Base-by-base conservation (phyloP, 2,797 vertebrate genomes). In the Mastacembelus armatus region DNA sequence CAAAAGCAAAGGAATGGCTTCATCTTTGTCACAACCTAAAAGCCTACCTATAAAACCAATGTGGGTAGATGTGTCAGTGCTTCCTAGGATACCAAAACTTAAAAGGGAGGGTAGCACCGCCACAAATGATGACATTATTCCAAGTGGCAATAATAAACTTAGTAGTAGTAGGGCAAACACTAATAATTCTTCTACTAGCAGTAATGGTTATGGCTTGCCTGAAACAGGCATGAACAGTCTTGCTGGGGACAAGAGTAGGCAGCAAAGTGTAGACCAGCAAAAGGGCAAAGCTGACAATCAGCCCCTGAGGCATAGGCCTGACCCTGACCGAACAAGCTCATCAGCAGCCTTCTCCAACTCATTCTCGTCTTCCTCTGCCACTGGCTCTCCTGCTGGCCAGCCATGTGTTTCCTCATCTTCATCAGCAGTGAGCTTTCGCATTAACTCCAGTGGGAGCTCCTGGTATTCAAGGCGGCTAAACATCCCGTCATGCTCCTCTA, bases 71-170 rank as follows among this genome's bases (percentile, higher is more conserved):
- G 93, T 98, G 62, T 95, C 95, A 0, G 94, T 93, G 67, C 94
- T 99, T 63, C 98, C 98, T 50, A 93, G 95, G 86, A 99, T 98
- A 95, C 98, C 98, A 89, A 99, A 96, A 94, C 94, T 98, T 81
- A 96, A 94, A 87, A 94, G 91, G 66, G 95, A 95, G 66, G 74
- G 56, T 43, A 61, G 59, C 21, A 45, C 79, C 40, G 38, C 45
- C 65, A 27, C 54, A 68, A 71, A 75, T 45, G 38, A 59, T 11
- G 61, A 48, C 1, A 30, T 7, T 22, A 54, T 30, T 66, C 74
- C 71, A 27, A 52, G 39, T 27, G 72, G 65, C 12, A 70, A 47
- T 42, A 78, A 64, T 59, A 77, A 59, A 54, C 75, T 59, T 52
- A 64, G 57, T 16, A 78, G 66, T 57, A 69, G 91, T 90, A 47